A percentile compares a stretch with the other conserved stretches of the same genome.
phyloP scores from a whole-genome alignment of 92 coral and sea anemone genomes.

The Phenganax marumi region DNA sequence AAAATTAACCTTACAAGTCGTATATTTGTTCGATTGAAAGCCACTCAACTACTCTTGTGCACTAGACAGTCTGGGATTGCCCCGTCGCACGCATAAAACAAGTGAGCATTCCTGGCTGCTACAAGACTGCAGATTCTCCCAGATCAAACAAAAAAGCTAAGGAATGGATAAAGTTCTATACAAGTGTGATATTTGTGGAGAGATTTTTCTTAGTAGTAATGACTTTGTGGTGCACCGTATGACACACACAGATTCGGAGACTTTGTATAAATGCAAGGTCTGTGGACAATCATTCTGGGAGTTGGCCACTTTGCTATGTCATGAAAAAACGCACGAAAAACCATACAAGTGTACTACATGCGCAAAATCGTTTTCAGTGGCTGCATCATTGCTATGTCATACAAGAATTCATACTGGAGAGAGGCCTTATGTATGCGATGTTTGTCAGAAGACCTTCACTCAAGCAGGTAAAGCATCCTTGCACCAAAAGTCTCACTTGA shows the following conservation, averaged over 20 bases:
- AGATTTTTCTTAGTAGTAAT: neutral
- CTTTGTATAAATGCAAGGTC: neutral
- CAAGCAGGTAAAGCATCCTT: neutral
- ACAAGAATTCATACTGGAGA: conserved; percentile 1
- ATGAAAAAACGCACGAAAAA: neutral
- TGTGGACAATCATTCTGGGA: neutral
- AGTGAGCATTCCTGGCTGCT: too few species aligned
- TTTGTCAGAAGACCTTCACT: conserved; percentile 1
- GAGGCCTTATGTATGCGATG: neutral
- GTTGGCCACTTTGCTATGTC: neutral
- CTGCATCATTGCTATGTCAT: neutral
- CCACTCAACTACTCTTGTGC: too few species aligned
- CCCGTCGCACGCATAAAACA: too few species aligned
- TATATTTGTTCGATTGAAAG: too few species aligned
- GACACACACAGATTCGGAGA: neutral
- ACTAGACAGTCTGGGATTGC: too few species aligned
- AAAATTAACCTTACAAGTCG: too few species aligned
- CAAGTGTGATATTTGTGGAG: neutral
- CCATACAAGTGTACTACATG: neutral
- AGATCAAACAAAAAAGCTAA: neutral
- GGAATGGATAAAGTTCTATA: neutral
- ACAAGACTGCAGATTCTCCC: too few species aligned
- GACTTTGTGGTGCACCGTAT: neutral
- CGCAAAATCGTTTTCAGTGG: neutral
- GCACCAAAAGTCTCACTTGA: too few species aligned